A percentile compares a stretch with the other conserved stretches of the same genome.
These are phyloP conservation scores for Pterostichus niger DNA, from an alignment of 2,888 invertebrate species.

Conservation along the genomic window DNA sequence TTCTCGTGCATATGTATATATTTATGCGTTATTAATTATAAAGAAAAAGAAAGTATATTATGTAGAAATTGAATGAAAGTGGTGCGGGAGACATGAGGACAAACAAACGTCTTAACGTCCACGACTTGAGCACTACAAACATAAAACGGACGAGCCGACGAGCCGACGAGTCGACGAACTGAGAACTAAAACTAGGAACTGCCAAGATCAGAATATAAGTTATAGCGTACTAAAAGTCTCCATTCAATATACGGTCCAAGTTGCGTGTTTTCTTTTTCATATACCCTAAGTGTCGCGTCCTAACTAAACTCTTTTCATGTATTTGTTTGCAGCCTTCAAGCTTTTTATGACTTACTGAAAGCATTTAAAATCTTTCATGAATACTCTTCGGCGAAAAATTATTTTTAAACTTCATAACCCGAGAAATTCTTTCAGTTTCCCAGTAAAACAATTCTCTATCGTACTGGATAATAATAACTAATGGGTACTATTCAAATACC, in stretches of 20 bases:
- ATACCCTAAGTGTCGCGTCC: constrained; percentile 36
- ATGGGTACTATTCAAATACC: too few species aligned
- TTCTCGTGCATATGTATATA: too few species aligned
- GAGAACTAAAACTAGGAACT: constrained; percentile 2
- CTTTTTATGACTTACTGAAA: constrained; percentile 40
- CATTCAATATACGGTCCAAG: constrained; percentile 47
- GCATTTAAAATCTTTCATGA: constrained; percentile 13
- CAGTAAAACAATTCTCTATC: too few species aligned
- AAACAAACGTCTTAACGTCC: not conserved
- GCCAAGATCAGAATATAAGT: constrained; percentile 53
- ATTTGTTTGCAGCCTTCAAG: constrained; percentile 48
- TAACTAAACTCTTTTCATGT: constrained; percentile 51
- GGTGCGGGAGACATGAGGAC: not conserved
- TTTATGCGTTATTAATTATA: constrained; percentile 21
- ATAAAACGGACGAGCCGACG: constrained; percentile 12
- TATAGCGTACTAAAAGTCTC: constrained; percentile 43
- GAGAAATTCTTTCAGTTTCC: too few species aligned
- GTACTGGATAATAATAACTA: too few species aligned
- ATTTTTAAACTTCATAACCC: constrained; percentile 20
- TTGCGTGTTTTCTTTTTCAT: constrained; percentile 53
- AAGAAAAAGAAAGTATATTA: constrained; percentile 19
- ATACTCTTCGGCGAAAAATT: constrained; percentile 24
- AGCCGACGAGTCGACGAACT: not conserved
- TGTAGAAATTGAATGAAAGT: constrained; percentile 16
- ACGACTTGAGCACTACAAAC: constrained; percentile 1